These are phyloP conservation scores for Danionella cerebrum DNA, from an alignment of 2,113 vertebrate genomes.

Conservation along the genomic window DNA sequence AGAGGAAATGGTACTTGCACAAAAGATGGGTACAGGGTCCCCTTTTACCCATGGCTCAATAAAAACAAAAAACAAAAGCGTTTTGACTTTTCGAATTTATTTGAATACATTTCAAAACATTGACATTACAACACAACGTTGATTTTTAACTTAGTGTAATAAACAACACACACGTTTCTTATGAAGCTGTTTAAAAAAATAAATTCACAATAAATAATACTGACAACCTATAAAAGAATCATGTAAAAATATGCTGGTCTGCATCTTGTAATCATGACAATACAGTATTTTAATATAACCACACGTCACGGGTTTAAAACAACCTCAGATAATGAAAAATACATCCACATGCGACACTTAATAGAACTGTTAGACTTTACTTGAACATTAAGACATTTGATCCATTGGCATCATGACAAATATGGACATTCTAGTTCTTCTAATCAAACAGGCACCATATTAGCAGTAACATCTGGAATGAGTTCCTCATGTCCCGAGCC, in stretches of 20 bases:
- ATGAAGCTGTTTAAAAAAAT: neutral
- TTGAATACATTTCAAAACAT: neutral
- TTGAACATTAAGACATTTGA: slow-evolving; percentile 25
- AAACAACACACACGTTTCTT: neutral
- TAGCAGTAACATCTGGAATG: neutral
- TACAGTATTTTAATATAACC: too few relatives aligned
- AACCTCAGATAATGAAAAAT: slow-evolving; percentile 1
- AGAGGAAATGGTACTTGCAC: neutral
- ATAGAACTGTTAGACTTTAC: neutral
- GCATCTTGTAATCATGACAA: too few relatives aligned
- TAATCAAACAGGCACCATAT: slow-evolving; percentile 20
- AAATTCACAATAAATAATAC: slow-evolving; percentile 36
- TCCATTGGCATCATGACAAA: slow-evolving; percentile 33
- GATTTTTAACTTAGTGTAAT: too few relatives aligned
- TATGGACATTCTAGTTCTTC: slow-evolving; percentile 5
- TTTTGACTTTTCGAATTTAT: neutral
- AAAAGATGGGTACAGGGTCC: neutral
- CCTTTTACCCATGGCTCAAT: neutral
- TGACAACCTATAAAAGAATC: slow-evolving; percentile 13
- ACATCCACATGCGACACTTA: neutral
- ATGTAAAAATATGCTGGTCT: neutral
- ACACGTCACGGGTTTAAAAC: slow-evolving; percentile 31
- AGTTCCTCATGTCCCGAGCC: too few relatives aligned
- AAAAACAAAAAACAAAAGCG: neutral
- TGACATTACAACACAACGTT: neutral